Base-by-base conservation (phyloP, 2,113 vertebrate genomes). In the Xyliphius kryptos region DNA sequence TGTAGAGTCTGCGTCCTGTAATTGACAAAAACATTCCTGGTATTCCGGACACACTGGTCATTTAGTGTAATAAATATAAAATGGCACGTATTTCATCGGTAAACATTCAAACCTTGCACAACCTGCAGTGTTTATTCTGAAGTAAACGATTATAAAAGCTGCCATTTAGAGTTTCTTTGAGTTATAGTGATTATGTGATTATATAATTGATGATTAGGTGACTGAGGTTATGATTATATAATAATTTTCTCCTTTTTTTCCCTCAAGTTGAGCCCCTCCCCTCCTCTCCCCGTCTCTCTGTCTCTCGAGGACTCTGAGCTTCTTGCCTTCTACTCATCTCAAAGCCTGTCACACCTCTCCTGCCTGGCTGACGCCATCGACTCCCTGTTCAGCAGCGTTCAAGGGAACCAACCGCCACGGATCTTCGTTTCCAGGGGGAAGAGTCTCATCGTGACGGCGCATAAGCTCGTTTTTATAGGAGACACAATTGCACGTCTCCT, bases 381-480 rank as follows among this genome's bases (percentile, higher is more conserved):
- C 0, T 87, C 89, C 38, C 88, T 94, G 19, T 86, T 87, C 63
- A 79, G 80, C 81, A 92, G 91, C 57, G 86, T 89, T 44, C 84
- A 80, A 54, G 88, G 88, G 62, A 89, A 86, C 79, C 90, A 93
- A 63, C 90, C 92, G 0, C 92, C 92, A 0, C 79, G 87, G 20
- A 77, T 90, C 74, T 93, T 95, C 0, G 91, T 95, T 26, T 90
- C 91, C 46, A 84, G 91, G 1, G 84, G 92, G 14, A 92, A 93
- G 74, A 88, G 83, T 50, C 82, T 94, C 65, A 90, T 94, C 1
- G 90, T 95, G 69, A 90, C 91, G 0, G 92, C 92, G 0, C 92
- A 95, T 82, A 92, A 91, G 57, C 83, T 95, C 59, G 92, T 94
- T 53, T 95, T 95, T 14, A 90, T 94, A 0, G 91, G 91, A 19